phyloP scores from a whole-genome alignment of 2,113 vertebrate genomes.

The Collichthys lucidus region DNA sequence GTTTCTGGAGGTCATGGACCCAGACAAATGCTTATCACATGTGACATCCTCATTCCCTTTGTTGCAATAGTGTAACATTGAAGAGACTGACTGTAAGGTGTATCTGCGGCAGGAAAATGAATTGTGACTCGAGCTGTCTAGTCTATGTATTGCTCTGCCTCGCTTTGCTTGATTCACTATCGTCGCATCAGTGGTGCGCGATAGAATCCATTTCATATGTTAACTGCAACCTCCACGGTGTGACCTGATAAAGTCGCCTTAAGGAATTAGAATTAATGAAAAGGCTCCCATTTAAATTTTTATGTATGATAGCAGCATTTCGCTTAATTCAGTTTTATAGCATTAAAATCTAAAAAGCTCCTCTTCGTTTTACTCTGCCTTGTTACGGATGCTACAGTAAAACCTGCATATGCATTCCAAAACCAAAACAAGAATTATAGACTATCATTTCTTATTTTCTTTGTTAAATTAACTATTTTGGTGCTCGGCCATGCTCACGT shows the following conservation, averaged over 20 bases:
- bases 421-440: background rate
- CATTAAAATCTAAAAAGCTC: background rate
- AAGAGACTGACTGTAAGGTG: constrained; percentile 47
- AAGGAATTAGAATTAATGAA: constrained; percentile 28
- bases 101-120: constrained; percentile 55
- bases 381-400: background rate
- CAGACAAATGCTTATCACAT: constrained; percentile 42
- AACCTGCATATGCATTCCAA: background rate
- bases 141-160: constrained; percentile 43
- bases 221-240: constrained; percentile 38
- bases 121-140: constrained; percentile 59
- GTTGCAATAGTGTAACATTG: constrained; percentile 22
- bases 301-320: constrained; percentile 15
- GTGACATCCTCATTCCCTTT: constrained; percentile 60
- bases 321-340: constrained; percentile 25
- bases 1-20: constrained; percentile 35
- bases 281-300: constrained; percentile 25
- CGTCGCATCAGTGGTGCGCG: constrained; percentile 49
- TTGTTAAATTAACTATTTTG: background rate
- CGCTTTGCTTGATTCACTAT: constrained; percentile 58
- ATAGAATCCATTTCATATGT: constrained; percentile 60
- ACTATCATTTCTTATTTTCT: background rate
- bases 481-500: background rate
- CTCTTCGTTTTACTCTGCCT: too few species aligned
- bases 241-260: constrained; percentile 47